These are phyloP conservation scores for Cyprinella venusta DNA, from an alignment of 2,797 vertebrate genomes.

Conservation along the genomic window DNA sequence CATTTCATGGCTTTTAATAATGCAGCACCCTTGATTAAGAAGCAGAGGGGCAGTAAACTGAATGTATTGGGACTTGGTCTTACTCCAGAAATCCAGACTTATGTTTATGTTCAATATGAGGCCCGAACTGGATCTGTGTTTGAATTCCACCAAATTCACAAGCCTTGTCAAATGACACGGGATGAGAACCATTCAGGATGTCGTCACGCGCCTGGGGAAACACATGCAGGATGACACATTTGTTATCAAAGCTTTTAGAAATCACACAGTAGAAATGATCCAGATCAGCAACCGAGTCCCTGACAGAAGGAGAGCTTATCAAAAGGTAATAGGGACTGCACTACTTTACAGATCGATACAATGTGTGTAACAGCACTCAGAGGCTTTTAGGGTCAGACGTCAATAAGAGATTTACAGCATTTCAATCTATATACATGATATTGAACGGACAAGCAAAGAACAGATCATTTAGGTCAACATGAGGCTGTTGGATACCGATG, in stretches of 20 bases:
- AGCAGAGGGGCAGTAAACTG: background rate
- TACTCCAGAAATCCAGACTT: slow-evolving; percentile 98
- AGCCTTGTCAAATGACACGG: slow-evolving; percentile 96
- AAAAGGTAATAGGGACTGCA: background rate
- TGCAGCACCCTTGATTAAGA: background rate
- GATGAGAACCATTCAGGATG: slow-evolving; percentile 96
- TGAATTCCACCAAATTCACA: slow-evolving; percentile 96
- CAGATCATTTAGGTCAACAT: slow-evolving; percentile 12
- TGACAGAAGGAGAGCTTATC: background rate
- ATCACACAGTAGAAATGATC: background rate
- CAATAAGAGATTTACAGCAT: slow-evolving; percentile 71
- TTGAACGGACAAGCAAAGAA: background rate
- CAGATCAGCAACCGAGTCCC: background rate
- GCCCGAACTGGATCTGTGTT: slow-evolving; percentile 97
- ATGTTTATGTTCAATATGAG: slow-evolving; percentile 95
- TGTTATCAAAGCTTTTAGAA: background rate
- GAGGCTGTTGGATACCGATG: background rate
- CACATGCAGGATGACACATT: background rate
- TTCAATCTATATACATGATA: slow-evolving; percentile 73
- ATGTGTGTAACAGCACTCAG: background rate
- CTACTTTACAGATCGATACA: slow-evolving; percentile 7
- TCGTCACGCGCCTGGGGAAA: slow-evolving; percentile 90
- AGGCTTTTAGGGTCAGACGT: slow-evolving; percentile 22
- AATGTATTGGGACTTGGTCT: slow-evolving; percentile 59
- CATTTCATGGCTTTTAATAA: background rate